Evolutionary conservation across 53 echinoderm and acorn worm genomes (phyloP).

Genomic region (Apostichopus leukothele): DNA sequence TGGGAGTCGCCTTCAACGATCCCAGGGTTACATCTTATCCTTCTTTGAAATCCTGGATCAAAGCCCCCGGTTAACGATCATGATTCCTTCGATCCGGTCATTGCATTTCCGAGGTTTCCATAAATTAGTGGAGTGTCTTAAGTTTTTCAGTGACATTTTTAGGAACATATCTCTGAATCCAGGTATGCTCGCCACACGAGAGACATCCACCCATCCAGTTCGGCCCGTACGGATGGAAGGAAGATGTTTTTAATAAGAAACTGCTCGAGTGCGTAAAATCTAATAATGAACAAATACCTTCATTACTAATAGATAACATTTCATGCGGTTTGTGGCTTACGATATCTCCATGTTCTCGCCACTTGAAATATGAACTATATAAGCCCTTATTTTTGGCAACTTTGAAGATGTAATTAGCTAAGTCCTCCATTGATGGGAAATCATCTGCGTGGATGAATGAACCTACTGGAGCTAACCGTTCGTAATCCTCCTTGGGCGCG

Average conservation of each 20-base stretch:
- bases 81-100: too few relatives aligned
- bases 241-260: background rate
- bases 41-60: too few relatives aligned
- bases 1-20: too few relatives aligned
- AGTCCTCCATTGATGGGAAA: slow-evolving; percentile 47
- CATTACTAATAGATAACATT: slow-evolving; percentile 8
- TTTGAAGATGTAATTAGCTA: slow-evolving; percentile 52
- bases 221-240: slow-evolving; percentile 32
- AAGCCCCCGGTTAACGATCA: too few relatives aligned
- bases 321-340: background rate
- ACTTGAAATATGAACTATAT: slow-evolving; percentile 65
- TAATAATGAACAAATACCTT: slow-evolving; percentile 10
- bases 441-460: slow-evolving; percentile 72
- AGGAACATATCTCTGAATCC: slow-evolving; percentile 7
- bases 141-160: background rate
- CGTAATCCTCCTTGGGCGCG: slow-evolving; percentile 55
- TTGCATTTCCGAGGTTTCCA: too few relatives aligned
- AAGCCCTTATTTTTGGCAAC: slow-evolving; percentile 46
- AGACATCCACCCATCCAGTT: slow-evolving; percentile 31
- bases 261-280: background rate
- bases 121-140: background rate
- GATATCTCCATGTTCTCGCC: slow-evolving; percentile 54
- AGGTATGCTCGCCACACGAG: slow-evolving; percentile 1
- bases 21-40: too few relatives aligned
- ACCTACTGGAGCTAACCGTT: slow-evolving; percentile 53